Base-by-base conservation (phyloP, 2,797 vertebrate species). In the Antrozous pallidus region DNA sequence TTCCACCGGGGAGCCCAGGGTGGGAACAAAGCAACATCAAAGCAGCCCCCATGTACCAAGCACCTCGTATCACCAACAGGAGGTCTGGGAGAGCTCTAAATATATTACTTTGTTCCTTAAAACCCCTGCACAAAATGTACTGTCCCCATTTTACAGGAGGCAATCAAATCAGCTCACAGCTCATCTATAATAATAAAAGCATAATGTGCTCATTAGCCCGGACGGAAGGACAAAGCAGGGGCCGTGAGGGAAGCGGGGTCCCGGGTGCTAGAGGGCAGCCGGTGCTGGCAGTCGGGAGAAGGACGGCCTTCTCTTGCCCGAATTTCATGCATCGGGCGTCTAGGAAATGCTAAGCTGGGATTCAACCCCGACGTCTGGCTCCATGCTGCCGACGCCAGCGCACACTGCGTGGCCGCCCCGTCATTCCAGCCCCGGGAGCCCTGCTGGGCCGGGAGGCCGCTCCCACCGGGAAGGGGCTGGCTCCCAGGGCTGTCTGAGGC, bases 101-200 rank as follows among this genome's bases (percentile, higher is more conserved):
- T 28, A 40, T 5, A 51, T 16, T 17, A 51, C 20, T 91, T 79
- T 94, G 22, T 33, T 73, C 63, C 47, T 91, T 49, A 74, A 88
- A 93, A 88, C 51, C 36, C 3, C 70, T 38, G 54, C 36, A 90
- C 63, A 61, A 61, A 63, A n/a, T 31, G 11, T 40, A 63, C 33
- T 71, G 47, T 49, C 5, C n/a, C 17, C 38, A 36, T 33, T 84
- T 74, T 31, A 42, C 1, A 36, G 17, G 54, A 61, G 49, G 42
- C 24, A 79, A 33, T 71, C 61, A 45, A 87, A 69, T 24, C 58
- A 42, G 80, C 9, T 8, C 18, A 28, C 16, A 58, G 80, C 47
- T 56, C 26, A 1, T 56, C 22, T 56, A 56, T 56, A 26, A 56
- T 10, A 56, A 56, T 26, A 56, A 56, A 26, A 56, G 54, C 54